phyloP scores from a whole-genome alignment of 2,797 vertebrate genomes.

The Hipposideros larvatus region DNA sequence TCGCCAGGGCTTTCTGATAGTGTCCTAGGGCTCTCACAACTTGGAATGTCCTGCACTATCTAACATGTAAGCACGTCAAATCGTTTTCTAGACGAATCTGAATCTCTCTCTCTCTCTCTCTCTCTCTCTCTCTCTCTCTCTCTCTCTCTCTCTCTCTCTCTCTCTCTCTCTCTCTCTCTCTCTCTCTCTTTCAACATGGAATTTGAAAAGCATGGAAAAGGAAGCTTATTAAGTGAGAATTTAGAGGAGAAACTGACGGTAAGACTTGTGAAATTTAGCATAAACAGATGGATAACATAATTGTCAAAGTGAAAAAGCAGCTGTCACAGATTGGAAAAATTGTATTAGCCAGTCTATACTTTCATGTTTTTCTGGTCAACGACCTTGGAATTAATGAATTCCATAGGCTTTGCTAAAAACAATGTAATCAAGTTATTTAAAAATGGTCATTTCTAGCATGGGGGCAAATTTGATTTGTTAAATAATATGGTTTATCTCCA shows the following conservation, averaged over 20 bases:
- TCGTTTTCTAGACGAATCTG: conserved; percentile 81
- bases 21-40: conserved; percentile 84
- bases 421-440: conserved; percentile 16
- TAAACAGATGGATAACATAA: conserved; percentile 45
- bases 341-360: conserved; percentile 47
- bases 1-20: conserved; percentile 88
- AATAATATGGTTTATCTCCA: background rate
- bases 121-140: background rate
- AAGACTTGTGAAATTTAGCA: conserved; percentile 85
- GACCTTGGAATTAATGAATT: conserved; percentile 78
- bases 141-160: conserved; percentile 60
- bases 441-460: conserved; percentile 33
- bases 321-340: background rate
- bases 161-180: background rate
- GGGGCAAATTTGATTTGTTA: conserved; percentile 34
- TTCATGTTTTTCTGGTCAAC: conserved; percentile 69
- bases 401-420: conserved; percentile 66
- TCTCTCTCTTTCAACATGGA: conserved; percentile 85
- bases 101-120: conserved; percentile 31
- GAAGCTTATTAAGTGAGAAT: conserved; percentile 84
- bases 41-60: conserved; percentile 86
- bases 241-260: conserved; percentile 90
- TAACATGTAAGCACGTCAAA: conserved; percentile 85
- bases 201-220: conserved; percentile 83
- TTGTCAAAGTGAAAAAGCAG: conserved; percentile 48